Base-by-base conservation (phyloP, 1,140 invertebrate genomes). In the Diachasmimorpha longicaudata region DNA sequence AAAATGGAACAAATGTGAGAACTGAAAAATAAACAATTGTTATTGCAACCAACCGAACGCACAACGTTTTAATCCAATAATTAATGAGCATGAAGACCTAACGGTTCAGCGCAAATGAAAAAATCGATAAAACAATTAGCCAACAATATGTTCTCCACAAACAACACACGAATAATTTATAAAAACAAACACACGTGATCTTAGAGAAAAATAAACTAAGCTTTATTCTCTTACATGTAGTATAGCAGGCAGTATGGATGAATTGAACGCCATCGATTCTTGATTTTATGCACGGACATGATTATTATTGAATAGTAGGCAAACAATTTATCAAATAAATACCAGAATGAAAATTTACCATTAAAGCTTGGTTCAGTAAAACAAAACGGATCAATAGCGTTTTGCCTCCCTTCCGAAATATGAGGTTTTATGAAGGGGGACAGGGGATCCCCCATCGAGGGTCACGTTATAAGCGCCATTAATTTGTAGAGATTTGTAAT, bases 401-500 rank as follows among this genome's bases (percentile, higher is more conserved):
- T 63, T 10, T 67, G 70, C 63, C 75, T 77, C 75, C 70, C 75
- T 68, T 78, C 77, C 68, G 70, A 73, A 76, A 77, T 67, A 25
- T 69, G 70, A 69, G 63, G 72, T 66, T 36, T 63, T 44, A 67
- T 52, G 52, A 68, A 68, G 74, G 72, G 77, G 70, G 70, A 73
- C 72, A 48, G 75, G 73, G 71, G 72, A 74, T 77, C 68, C 70
- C 75, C 72, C 72, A 48, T 71, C 78, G 70, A 70, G 72, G 75
- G 88, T 90, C 90, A 90, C 82, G 89, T 89, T 85, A 91, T 87
- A 16, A 91, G 86, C 42, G 89, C 85, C 73, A 91, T 89, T 77
- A 98, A 91, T 89, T 97, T 96, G 83, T 94, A 93, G 19, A 98
- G 91, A 89, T 98, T 98, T 70, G 93, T 95, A 80, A 95, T 90